phyloP scores from a whole-genome alignment of 2,113 vertebrate genomes.

The Empidonax alnorum region DNA sequence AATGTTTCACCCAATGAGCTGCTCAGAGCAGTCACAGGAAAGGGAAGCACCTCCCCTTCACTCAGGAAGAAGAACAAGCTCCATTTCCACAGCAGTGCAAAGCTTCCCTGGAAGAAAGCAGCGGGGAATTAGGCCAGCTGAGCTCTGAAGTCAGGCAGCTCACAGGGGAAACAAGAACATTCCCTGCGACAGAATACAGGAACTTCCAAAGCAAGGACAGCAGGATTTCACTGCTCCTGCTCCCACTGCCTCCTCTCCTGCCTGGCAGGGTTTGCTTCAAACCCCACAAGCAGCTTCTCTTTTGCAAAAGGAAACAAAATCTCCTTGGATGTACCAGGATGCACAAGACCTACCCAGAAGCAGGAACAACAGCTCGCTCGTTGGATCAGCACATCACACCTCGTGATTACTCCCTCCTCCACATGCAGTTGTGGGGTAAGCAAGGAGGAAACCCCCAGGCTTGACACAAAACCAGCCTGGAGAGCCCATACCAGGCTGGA shows the following conservation, averaged over 20 bases:
- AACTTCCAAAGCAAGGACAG: neutral
- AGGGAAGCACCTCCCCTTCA: neutral
- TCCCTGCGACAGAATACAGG: neutral
- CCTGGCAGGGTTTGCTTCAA: neutral
- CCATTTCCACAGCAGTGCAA: neutral
- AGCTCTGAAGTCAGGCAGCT: neutral
- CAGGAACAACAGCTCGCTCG: neutral
- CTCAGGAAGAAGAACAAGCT: neutral
- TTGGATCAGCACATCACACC: neutral
- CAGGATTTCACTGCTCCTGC: neutral
- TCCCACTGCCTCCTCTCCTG: neutral
- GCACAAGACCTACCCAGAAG: neutral
- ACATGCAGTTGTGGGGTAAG: neutral
- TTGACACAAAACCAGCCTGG: neutral
- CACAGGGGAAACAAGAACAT: neutral
- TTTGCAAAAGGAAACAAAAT: neutral
- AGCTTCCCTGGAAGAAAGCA: neutral
- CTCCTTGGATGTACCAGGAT: neutral
- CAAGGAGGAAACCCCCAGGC: neutral
- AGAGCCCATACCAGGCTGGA: neutral
- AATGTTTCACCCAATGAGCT: fast-evolving
- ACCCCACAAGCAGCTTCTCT: neutral
- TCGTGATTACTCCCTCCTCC: neutral
- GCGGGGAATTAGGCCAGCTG: neutral
- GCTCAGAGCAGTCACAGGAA: neutral